A percentile compares a stretch with the other conserved stretches of the same genome.
These are phyloP conservation scores for Myrmophylax atrothorax DNA, from an alignment of 2,113 vertebrate species.

Conservation along the genomic window DNA sequence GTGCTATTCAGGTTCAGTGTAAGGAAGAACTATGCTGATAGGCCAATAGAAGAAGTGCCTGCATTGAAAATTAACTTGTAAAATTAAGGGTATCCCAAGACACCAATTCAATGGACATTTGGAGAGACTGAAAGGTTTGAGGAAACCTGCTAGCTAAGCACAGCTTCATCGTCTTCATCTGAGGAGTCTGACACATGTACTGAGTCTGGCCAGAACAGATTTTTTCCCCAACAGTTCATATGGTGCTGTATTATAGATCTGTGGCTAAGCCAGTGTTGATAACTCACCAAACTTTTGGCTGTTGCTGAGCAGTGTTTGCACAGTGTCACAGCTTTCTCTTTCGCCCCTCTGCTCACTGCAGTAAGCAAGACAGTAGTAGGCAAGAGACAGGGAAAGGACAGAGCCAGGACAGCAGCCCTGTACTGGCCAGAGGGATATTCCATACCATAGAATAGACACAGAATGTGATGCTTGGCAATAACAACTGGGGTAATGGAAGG, in stretches of 20 bases:
- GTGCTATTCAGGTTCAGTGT: background rate
- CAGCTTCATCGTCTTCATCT: background rate
- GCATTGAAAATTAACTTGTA: background rate
- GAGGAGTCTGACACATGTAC: background rate
- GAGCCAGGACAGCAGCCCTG: background rate
- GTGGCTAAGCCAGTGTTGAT: background rate
- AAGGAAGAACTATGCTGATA: background rate
- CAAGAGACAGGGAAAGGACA: background rate
- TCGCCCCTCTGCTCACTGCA: background rate
- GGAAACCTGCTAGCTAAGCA: background rate
- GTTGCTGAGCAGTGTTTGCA: background rate
- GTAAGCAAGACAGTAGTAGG: background rate
- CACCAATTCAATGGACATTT: background rate
- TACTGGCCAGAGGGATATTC: background rate
- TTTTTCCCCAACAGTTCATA: background rate
- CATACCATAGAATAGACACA: background rate
- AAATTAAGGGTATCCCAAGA: background rate
- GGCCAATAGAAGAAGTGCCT: background rate
- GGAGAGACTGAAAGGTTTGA: background rate
- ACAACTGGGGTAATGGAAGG: background rate
- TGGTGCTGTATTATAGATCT: background rate
- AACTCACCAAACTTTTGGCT: background rate
- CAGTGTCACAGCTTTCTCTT: background rate
- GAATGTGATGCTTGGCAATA: background rate
- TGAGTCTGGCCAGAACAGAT: background rate